phyloP scores from a whole-genome alignment of 1,140 invertebrate species.

The Luehdorfia chinensis region DNA sequence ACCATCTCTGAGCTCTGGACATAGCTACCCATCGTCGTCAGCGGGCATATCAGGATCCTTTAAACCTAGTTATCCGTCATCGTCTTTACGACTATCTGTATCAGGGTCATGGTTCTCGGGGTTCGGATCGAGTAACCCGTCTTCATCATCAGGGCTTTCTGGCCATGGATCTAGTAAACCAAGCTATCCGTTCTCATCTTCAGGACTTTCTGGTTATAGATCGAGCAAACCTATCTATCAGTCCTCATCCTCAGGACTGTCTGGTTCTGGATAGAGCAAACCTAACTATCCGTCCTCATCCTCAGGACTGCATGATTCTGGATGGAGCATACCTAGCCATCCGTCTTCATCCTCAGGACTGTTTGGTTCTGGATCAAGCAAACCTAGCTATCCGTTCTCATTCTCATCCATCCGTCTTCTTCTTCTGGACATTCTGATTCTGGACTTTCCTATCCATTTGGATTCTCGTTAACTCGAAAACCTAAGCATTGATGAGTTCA shows the following conservation, averaged over 20 bases:
- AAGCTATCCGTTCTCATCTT: slow-evolving; percentile 18
- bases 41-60: slow-evolving; percentile 27
- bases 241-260: slow-evolving; percentile 6
- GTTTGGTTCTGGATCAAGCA: slow-evolving; percentile 15
- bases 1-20: slow-evolving; percentile 18
- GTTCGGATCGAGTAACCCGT: slow-evolving; percentile 8
- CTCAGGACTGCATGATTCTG: slow-evolving; percentile 18
- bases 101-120: slow-evolving; percentile 18
- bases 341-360: slow-evolving; percentile 13
- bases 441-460: slow-evolving; percentile 28
- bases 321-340: slow-evolving; percentile 5
- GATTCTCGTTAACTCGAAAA: no score
- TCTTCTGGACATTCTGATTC: slow-evolving; percentile 22
- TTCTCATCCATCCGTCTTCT: slow-evolving; percentile 22
- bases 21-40: slow-evolving; percentile 27
- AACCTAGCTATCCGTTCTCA: slow-evolving; percentile 17
- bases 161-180: slow-evolving; percentile 3
- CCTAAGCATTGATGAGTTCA: no score
- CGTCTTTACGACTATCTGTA: slow-evolving; percentile 17
- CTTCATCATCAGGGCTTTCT: slow-evolving; percentile 3
- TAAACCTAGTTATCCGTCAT: slow-evolving; percentile 4
- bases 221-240: slow-evolving; percentile 16
- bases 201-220: slow-evolving; percentile 21
- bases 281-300: slow-evolving; percentile 8
- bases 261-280: neutral